Evolutionary conservation across 2,113 vertebrate species (phyloP).

Genomic region (Haplochromis vanheusdeni): DNA sequence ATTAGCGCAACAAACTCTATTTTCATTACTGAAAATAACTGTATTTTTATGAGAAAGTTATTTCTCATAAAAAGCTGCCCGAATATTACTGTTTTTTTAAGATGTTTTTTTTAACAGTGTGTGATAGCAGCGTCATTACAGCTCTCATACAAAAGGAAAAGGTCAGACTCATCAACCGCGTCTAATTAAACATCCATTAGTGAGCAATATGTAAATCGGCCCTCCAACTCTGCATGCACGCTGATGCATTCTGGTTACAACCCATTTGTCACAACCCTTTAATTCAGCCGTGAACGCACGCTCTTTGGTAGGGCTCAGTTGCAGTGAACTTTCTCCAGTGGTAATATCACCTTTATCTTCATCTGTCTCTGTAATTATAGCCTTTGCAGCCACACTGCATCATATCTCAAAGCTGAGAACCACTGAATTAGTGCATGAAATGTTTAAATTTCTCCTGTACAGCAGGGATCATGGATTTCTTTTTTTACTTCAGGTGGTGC

Average conservation of each 20-base stretch:
- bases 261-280: conserved; percentile 10
- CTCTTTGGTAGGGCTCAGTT: neutral
- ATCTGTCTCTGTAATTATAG: conserved; percentile 46
- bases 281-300: conserved; percentile 9
- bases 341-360: conserved; percentile 42
- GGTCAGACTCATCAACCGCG: conserved; percentile 33
- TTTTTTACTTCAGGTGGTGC: neutral
- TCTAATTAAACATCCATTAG: conserved; percentile 53
- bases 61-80: rapidly evolving
- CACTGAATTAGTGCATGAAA: conserved; percentile 12
- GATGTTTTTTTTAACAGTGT: too few species aligned
- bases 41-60: too few species aligned
- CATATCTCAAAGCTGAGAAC: neutral
- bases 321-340: neutral
- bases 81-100: too few species aligned
- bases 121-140: neutral
- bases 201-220: conserved; percentile 36
- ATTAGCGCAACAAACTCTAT: too few species aligned
- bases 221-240: neutral
- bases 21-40: too few species aligned
- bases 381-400: neutral
- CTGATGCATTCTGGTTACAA: neutral
- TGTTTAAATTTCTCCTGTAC: neutral
- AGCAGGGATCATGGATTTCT: neutral
- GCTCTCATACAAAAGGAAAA: conserved; percentile 4